Evolutionary conservation across 2,797 vertebrate genomes (phyloP), one percentile per base, ranked within the genome.

Genomic region (Brachyrhaphis roseni): DNA sequence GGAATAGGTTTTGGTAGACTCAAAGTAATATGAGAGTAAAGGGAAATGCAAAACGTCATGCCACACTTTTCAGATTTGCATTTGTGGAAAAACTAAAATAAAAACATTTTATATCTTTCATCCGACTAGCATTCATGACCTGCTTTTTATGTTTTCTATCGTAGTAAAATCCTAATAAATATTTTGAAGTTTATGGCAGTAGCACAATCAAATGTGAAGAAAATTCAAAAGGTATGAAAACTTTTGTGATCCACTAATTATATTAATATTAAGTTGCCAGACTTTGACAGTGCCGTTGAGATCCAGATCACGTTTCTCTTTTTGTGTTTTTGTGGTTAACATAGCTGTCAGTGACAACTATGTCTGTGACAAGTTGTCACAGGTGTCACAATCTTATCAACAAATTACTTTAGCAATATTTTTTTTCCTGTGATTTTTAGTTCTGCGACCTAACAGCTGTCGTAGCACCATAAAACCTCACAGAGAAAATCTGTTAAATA

Each of bases 401-500:
- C 47, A 53, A 53, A 34, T 16, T 64, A 43, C 26, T 23, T 77
- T 5, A n/a, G 18, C 1, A 31, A 18, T 13, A 28, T 76, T 49
- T 28, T 53, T 64, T 20, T 64, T 10, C 8, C 20, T 7, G 26
- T 8, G 3, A 71, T 71, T 71, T 45, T 55, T 18, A 41, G 62
- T 45, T 28, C 20, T 23, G 68, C 51, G 41, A 57, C n/a, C 8
- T 53, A 43, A 53, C 11, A 68, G 36, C 5, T 10, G 36, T 18
- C 39, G 20, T 15, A 45, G 6, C 15, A 3, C 15, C 34, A 53
- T 11, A 68, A 68, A 64, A 62, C 16, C 39, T 55, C 28, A 62
- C 3, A 16, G 4, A 43, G n/a, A n/a, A 13, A 23, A 28, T 75
- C 66, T 77, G 45, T 57, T 68, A 34, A 81, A 74, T 45, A 73